Base-by-base conservation (phyloP, 2,113 vertebrate genomes). In the Pelmatolapia mariae region DNA sequence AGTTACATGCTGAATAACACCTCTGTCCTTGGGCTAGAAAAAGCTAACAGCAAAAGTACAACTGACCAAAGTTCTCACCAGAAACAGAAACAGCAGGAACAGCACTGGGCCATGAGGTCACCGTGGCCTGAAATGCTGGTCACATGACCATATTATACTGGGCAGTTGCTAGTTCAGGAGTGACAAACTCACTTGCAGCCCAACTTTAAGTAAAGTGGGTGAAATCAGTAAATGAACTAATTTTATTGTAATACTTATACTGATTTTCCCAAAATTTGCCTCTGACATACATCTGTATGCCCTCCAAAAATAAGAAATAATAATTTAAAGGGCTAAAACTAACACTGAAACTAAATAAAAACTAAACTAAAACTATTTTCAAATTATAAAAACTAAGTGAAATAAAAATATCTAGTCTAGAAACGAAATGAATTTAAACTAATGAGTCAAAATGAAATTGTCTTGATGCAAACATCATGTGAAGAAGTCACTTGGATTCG, bases 381-480 rank as follows among this genome's bases (percentile, higher is more conserved):
- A 66, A 38, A 66, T 66, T n/a, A 66, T 66, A 66, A 66, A 66
- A 66, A 66, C 1, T n/a, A 66, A 38, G 18, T 66, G 61, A 66
- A 36, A 66, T 66, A 36, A n/a, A 4, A 36, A n/a, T 36, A 66
- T 66, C 6, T 36, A 12, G 61, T n/a, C 31, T 12, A 1, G 61
- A 36, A 36, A n/a, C 61, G 12, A 36, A 36, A 36, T 36, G 24
- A 9, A 5, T 16, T 29, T 16, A 29, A 59, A 57, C 12, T 1
- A 57, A 29, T 24, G 7, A 26, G 54, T 8, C 54, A 57, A 26
- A 57, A 5, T 26, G 12, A 57, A 57, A 57, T 26, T 57, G 7
- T 57, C 12, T 61, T 63, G 18, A 63, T n/a, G 31, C 31, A 63
- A 36, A 36, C 59, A 36, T 3, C 18, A 66, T 66, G 31, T 66